phyloP scores from a whole-genome alignment of 2,113 vertebrate genomes.

The Trochalopteron elliotii region DNA sequence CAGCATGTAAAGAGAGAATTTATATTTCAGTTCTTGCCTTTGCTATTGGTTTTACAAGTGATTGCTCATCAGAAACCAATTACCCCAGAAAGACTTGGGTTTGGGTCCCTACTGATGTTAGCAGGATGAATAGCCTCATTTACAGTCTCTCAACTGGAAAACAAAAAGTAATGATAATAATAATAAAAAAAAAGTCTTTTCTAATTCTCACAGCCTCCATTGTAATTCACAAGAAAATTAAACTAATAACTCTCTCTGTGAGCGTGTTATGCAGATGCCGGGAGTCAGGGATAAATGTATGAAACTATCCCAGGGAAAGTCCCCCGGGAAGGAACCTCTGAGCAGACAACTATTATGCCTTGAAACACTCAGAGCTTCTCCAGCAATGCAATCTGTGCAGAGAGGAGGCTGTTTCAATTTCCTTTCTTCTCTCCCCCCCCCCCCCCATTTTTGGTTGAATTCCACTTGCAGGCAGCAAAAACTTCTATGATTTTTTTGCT shows the following conservation, averaged over 20 bases:
- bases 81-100: constrained; percentile 48
- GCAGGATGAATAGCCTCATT: constrained; percentile 67
- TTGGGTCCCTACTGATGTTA: constrained; percentile 49
- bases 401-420: background rate
- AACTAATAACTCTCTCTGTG: constrained; percentile 70
- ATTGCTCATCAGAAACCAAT: constrained; percentile 63
- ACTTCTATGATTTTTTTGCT: background rate
- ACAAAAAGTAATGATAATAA: constrained; percentile 59
- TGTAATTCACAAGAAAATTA: constrained; percentile 71
- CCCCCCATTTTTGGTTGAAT: background rate
- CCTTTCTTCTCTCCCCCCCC: background rate
- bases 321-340: background rate
- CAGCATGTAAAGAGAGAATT: background rate
- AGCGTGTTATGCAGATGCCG: constrained; percentile 18
- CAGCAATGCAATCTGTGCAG: background rate
- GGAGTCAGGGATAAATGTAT: constrained; percentile 46
- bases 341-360: constrained; percentile 2
- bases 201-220: constrained; percentile 43
- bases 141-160: constrained; percentile 64
- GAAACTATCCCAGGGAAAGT: constrained; percentile 18
- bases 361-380: background rate
- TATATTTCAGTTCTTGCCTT: constrained; percentile 45
- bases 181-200: constrained; percentile 7
- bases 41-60: constrained; percentile 58
- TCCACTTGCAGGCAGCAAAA: constrained; percentile 1